Evolutionary conservation across 2,113 vertebrate genomes (phyloP).

Genomic region (Uria aalge): DNA sequence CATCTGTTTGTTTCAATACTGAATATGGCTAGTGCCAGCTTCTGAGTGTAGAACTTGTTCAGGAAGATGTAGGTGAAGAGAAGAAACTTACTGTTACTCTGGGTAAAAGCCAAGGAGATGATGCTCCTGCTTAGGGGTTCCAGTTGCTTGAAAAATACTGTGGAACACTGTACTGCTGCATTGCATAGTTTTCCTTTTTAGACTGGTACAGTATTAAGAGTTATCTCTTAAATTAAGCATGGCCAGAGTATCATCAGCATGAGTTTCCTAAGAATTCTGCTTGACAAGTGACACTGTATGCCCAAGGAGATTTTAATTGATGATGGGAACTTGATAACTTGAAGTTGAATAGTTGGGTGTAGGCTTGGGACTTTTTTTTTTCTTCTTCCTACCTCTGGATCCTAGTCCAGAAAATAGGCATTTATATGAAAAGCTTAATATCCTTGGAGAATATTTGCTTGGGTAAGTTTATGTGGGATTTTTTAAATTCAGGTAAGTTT

Average conservation of each 20-base stretch:
- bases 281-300: not conserved
- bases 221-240: not conserved
- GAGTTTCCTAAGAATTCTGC: not conserved
- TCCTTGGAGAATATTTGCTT: not conserved
- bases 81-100: not conserved
- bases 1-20: rapidly evolving
- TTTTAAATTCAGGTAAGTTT: not conserved
- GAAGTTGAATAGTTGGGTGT: not conserved
- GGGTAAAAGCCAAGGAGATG: not conserved
- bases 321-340: not conserved
- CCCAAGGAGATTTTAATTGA: not conserved
- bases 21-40: not conserved
- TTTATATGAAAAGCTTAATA: not conserved
- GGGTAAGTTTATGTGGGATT: not conserved
- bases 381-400: not conserved
- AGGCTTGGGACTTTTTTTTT: not conserved
- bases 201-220: not conserved
- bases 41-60: not conserved
- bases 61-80: not conserved
- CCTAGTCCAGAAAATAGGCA: not conserved
- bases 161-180: not conserved
- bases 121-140: not conserved
- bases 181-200: not conserved
- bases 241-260: not conserved
- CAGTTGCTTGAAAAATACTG: not conserved